Percentiles rank a stretch among this genome's conserved stretches.
Conservation (phyloP, 1,140 invertebrate species). For the Steinernema khuongi region DNA sequence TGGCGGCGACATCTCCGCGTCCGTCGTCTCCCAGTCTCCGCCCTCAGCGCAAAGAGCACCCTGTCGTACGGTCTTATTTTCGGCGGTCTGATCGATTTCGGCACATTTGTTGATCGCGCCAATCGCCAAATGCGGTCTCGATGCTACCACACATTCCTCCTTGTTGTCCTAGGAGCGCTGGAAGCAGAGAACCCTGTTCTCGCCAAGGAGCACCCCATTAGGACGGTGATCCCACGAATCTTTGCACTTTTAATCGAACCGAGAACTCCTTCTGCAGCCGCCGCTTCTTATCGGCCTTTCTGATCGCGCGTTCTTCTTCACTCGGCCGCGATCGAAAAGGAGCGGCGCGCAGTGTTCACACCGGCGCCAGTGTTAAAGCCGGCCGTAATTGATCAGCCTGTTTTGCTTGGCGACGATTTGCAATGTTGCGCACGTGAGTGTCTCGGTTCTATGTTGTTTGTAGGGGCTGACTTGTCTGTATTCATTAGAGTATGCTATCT, state of each 20-base stretch:
- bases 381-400: no score
- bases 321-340: not conserved
- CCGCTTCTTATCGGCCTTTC: not conserved
- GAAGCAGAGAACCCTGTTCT: not conserved
- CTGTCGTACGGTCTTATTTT: not conserved
- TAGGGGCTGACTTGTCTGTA: no score
- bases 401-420: no score
- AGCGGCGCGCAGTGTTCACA: no score
- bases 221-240: not conserved
- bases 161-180: not conserved
- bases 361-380: not conserved
- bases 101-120: not conserved
- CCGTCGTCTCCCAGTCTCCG: not conserved
- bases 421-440: no score
- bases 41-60: not conserved
- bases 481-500: no score
- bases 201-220: not conserved
- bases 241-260: conserved; percentile 8
- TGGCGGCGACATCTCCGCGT: not conserved
- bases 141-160: not conserved
- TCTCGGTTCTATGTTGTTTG: no score
- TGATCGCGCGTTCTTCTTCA: not conserved
- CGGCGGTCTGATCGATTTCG: not conserved
- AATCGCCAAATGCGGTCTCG: not conserved
- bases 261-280: not conserved